phyloP scores from a whole-genome alignment of 2,888 invertebrate species.

The Mystacides longicornis region DNA sequence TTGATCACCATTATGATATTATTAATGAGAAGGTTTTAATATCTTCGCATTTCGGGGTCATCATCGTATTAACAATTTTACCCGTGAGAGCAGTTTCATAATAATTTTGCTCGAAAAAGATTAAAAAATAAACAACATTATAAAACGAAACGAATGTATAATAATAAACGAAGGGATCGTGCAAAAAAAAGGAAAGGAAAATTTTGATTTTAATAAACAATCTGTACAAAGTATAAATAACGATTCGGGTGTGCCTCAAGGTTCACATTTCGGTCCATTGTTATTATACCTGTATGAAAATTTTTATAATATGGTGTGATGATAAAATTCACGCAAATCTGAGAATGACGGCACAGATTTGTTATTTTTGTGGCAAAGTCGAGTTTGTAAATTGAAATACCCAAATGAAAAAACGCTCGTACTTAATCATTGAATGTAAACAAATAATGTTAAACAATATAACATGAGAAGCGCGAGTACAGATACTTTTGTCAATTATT shows the following conservation, averaged over 20 bases:
- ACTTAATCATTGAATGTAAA: too few relatives aligned
- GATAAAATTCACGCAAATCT: too few relatives aligned
- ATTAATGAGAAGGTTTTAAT: not conserved
- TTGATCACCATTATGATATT: not conserved
- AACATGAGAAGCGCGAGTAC: too few relatives aligned
- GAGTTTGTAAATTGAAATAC: too few relatives aligned
- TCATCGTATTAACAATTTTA: too few relatives aligned
- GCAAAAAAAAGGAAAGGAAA: not conserved
- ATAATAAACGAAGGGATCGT: not conserved
- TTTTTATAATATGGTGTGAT: too few relatives aligned
- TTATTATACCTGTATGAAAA: not conserved
- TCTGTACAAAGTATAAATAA: not conserved
- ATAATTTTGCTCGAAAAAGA: not conserved
- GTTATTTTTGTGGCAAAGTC: too few relatives aligned
- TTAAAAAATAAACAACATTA: not conserved
- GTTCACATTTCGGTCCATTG: not conserved
- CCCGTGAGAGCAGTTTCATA: slow-evolving; percentile 1
- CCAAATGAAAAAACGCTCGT: too few relatives aligned
- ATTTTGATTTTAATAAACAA: not conserved
- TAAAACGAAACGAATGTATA: not conserved
- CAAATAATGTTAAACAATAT: too few relatives aligned
- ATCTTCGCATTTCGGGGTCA: not conserved
- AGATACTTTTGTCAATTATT: too few relatives aligned
- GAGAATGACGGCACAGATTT: too few relatives aligned
- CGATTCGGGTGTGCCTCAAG: slow-evolving; percentile 1